Evolutionary conservation across 2,888 invertebrate species (phyloP).

Genomic region (Pollenia angustigena): DNA sequence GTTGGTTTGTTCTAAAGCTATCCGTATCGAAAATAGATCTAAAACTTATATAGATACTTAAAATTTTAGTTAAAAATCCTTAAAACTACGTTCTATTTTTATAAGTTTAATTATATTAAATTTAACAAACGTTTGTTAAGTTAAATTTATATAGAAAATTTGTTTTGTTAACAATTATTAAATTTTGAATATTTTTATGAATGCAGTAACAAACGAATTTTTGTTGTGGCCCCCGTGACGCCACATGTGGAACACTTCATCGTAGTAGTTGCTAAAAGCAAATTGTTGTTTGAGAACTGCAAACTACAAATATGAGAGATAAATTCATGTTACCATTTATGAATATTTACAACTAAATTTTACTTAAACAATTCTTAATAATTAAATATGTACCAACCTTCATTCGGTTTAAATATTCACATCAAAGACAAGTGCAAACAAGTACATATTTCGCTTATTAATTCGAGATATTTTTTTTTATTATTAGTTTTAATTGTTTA

Average conservation of each 20-base stretch:
- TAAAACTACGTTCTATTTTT: too few species aligned
- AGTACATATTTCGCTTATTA: slow-evolving; percentile 39
- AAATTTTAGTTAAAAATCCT: too few species aligned
- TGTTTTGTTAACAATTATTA: too few species aligned
- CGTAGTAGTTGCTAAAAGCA: neutral
- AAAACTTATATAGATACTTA: too few species aligned
- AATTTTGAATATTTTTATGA: too few species aligned
- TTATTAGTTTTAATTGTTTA: slow-evolving; percentile 67
- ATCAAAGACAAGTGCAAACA: slow-evolving; percentile 56
- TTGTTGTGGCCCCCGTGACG: neutral
- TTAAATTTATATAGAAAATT: too few species aligned
- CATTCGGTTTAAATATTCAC: slow-evolving; percentile 45
- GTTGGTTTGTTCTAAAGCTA: too few species aligned
- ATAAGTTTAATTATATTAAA: too few species aligned
- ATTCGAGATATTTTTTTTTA: slow-evolving; percentile 53
- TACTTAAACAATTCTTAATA: slow-evolving; percentile 28
- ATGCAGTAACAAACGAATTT: neutral
- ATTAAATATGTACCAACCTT: slow-evolving; percentile 6
- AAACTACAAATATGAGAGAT: slow-evolving; percentile 34
- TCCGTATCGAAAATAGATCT: too few species aligned
- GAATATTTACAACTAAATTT: slow-evolving; percentile 49
- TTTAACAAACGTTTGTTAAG: too few species aligned
- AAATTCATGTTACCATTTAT: slow-evolving; percentile 53
- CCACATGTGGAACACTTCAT: neutral
- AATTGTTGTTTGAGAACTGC: slow-evolving; percentile 16